Evolutionary conservation across 2,888 invertebrate species (phyloP).

Genomic region (Polydrusus pterygomalis): DNA sequence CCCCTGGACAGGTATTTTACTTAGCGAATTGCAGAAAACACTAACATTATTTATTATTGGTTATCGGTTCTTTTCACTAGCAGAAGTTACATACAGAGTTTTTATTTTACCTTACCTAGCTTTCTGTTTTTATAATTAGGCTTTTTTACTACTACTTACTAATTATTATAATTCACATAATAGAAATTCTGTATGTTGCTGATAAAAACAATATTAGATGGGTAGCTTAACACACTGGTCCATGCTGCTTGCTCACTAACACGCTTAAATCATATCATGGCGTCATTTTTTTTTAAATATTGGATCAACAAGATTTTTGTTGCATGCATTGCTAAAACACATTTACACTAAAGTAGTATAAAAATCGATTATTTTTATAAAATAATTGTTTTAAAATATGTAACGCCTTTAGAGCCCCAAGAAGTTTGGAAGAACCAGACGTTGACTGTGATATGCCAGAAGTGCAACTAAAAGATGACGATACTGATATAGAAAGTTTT

Average conservation of each 20-base stretch:
- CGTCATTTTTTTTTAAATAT: conserved; percentile 16
- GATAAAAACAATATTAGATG: conserved; percentile 48
- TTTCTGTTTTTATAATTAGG: background rate
- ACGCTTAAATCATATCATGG: conserved; percentile 56
- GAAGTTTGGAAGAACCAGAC: conserved; percentile 64
- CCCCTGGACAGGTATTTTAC: conserved; percentile 70
- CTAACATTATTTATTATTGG: conserved; percentile 52
- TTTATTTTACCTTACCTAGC: background rate
- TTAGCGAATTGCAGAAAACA: conserved; percentile 52
- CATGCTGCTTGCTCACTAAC: conserved; percentile 72
- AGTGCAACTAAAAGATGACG: conserved; percentile 67
- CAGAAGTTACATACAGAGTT: conserved; percentile 45
- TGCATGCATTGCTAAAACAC: conserved; percentile 24
- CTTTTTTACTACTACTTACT: background rate
- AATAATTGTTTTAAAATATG: background rate
- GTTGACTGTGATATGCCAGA: conserved; percentile 71
- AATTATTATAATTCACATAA: conserved; percentile 12
- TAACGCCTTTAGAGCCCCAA: conserved; percentile 59
- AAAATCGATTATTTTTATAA: background rate
- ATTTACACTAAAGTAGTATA: background rate
- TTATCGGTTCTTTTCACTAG: conserved; percentile 52
- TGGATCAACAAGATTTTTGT: no score
- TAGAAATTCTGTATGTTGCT: conserved; percentile 51
- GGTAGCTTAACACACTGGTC: conserved; percentile 65
- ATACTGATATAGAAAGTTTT: conserved; percentile 73